Base-by-base conservation (phyloP, 2,888 invertebrate genomes). In the Drosophila nr. perissopoda region DNA sequence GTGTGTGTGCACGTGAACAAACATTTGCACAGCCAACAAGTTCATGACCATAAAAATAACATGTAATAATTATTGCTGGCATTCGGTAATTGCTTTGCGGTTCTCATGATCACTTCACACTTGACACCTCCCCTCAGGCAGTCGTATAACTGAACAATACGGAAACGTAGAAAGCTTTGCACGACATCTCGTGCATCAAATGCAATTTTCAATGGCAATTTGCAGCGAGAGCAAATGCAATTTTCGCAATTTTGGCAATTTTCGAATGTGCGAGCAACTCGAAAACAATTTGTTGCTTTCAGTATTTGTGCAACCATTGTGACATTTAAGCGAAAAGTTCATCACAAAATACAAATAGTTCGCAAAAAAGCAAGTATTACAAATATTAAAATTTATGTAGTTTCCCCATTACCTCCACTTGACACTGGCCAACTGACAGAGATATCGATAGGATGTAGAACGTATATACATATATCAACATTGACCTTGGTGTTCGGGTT, bases 161-260 rank as follows among this genome's bases (percentile, higher is more conserved):
- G 78, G 76, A 73, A 79, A 64, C 78, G 69, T 68, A 76, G 8
- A 79, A 76, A 79, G 78, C 76, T 78, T 79, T 66, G 16, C 25
- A 54, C 62, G 63, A 74, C 75, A 78, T 78, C 77, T 59, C 72
- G 63, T 72, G 67, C 72, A 67, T 42, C 70, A 66, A 34, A 42
- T 71, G 57, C 52, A 58, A 58, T 38, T 69, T 72, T 67, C 60
- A 65, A 36, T 67, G 63, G 40, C 64, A 59, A 53, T 42, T 34
- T 54, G 29, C 57, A 25, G 53, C 57, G 38, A 62, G 36, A 51
- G 52, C 31, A 62, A 38, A 38, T 38, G 57, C 16, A 52, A 52
- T 64, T 64, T 78, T 68, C 62, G 53, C 11, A 52, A 52, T 64
- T 65, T 78, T 65, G 70, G 51, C 70, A 38, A 51, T 58, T 48